Evolutionary conservation across 2,113 vertebrate species (phyloP).

Genomic region (Sebastes fasciatus): DNA sequence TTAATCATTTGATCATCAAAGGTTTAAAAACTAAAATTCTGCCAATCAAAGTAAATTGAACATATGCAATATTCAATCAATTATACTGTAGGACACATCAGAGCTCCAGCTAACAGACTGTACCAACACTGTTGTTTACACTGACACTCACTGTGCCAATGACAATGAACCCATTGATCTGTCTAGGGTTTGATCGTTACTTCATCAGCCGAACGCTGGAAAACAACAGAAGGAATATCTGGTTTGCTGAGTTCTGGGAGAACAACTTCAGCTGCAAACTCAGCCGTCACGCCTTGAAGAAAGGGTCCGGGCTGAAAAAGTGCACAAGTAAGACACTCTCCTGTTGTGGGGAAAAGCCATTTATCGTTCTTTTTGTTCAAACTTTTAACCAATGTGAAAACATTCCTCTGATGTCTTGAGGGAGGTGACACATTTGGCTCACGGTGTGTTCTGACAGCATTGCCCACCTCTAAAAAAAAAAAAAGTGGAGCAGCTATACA

Average conservation of each 20-base stretch:
- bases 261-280: conserved; percentile 93
- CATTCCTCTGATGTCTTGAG: conserved; percentile 27
- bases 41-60: background rate
- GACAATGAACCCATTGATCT: conserved; percentile 70
- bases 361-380: conserved; percentile 48
- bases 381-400: conserved; percentile 44
- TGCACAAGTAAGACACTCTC: conserved; percentile 89
- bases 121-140: conserved; percentile 22
- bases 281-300: conserved; percentile 84
- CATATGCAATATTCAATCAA: conserved; percentile 7
- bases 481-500: conserved; percentile 26
- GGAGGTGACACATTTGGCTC: conserved; percentile 61
- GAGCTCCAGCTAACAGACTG: background rate
- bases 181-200: conserved; percentile 86
- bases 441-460: conserved; percentile 55
- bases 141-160: conserved; percentile 42
- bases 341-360: conserved; percentile 2
- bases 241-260: conserved; percentile 89
- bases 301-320: conserved; percentile 86
- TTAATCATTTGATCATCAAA: conserved; percentile 35
- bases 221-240: conserved; percentile 88
- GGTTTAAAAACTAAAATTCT: conserved; percentile 10
- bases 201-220: conserved; percentile 87
- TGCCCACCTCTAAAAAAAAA: conserved; percentile 35
- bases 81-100: background rate